Evolutionary conservation across 2,888 invertebrate genomes (phyloP).

Genomic region (Argyresthia goedartella): DNA sequence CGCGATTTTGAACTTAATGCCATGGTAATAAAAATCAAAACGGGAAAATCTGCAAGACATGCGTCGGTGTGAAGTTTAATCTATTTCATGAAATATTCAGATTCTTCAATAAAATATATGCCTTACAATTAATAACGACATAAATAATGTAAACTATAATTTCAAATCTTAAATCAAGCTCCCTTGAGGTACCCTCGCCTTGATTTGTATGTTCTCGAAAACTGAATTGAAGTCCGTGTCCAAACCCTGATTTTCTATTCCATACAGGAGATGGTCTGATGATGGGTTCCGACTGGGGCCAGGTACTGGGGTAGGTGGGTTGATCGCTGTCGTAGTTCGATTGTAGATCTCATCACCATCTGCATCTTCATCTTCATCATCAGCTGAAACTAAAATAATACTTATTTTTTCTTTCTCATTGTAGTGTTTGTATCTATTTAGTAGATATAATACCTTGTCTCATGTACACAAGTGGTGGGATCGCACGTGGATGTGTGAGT

Average conservation of each 20-base stretch:
- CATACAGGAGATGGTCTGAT: slow-evolving; percentile 60
- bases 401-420: not conserved
- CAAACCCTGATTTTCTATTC: slow-evolving; percentile 71
- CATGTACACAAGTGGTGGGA: too few species aligned
- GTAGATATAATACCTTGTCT: too few species aligned
- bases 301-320: slow-evolving; percentile 29
- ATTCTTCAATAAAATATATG: too few species aligned
- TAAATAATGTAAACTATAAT: not conserved
- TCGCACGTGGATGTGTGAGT: too few species aligned
- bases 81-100: too few species aligned
- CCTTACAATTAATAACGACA: too few species aligned
- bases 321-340: slow-evolving; percentile 43
- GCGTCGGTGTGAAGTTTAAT: too few species aligned
- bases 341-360: slow-evolving; percentile 59
- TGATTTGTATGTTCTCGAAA: slow-evolving; percentile 73
- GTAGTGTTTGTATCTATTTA: too few species aligned
- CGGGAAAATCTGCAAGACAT: too few species aligned
- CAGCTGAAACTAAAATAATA: slow-evolving; percentile 17
- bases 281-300: slow-evolving; percentile 59
- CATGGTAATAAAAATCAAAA: too few species aligned
- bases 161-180: slow-evolving; percentile 56
- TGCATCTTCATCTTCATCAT: slow-evolving; percentile 63
- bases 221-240: slow-evolving; percentile 75
- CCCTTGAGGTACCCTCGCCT: slow-evolving; percentile 40
- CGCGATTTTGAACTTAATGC: too few species aligned